These are phyloP conservation scores for Castor canadensis DNA, from an alignment of 2,113 vertebrate species.

Conservation along the genomic window DNA sequence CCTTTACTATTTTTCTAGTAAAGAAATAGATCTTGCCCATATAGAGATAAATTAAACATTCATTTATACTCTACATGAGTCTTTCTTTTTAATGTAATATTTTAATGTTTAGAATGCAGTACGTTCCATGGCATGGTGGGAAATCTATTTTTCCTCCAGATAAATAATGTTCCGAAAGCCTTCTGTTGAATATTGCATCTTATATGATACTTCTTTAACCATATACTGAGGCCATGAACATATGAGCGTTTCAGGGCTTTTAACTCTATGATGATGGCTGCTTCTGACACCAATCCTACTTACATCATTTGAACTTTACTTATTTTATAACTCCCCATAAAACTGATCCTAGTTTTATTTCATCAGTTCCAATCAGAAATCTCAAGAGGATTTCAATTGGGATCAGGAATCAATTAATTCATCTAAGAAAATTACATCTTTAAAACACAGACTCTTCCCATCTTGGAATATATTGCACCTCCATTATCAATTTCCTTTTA, in stretches of 20 bases:
- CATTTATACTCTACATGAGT: not conserved
- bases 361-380: not conserved
- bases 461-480: not conserved
- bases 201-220: not conserved
- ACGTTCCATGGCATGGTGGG: not conserved
- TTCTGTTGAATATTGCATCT: not conserved
- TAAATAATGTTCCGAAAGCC: not conserved
- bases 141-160: not conserved
- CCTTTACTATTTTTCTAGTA: not conserved
- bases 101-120: not conserved
- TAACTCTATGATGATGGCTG: not conserved
- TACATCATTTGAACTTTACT: not conserved
- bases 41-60: not conserved
- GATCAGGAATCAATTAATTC: not conserved
- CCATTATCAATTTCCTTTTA: not conserved
- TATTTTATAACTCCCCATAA: not conserved
- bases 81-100: not conserved
- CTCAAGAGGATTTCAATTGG: not conserved
- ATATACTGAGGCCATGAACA: not conserved
- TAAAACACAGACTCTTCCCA: not conserved
- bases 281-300: not conserved
- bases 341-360: conserved; percentile 7
- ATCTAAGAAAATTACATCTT: conserved; percentile 11
- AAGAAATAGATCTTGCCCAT: not conserved
- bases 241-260: not conserved